Conservation (phyloP, 2,113 vertebrate species). For the Bettongia penicillata region DNA sequence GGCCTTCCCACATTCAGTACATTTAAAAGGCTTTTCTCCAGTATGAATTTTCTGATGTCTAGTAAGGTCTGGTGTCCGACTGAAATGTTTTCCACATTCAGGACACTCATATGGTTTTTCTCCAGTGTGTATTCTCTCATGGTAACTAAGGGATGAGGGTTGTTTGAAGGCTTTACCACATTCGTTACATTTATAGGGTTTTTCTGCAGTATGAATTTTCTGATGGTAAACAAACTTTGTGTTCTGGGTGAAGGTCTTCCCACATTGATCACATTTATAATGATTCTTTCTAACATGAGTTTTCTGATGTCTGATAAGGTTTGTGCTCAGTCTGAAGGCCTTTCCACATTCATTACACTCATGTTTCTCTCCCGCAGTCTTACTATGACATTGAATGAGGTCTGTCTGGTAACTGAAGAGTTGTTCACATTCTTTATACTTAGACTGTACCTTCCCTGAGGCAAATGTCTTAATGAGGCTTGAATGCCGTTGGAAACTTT, state of each 20-base stretch:
- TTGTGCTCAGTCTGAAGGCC: conserved; percentile 78
- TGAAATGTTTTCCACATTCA: conserved; percentile 81
- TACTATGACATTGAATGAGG: conserved; percentile 75
- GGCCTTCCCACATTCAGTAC: conserved; percentile 76
- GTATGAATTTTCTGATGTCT: conserved; percentile 79
- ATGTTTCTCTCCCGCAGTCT: conserved; percentile 76
- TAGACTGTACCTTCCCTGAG: conserved; percentile 76
- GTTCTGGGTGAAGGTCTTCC: conserved; percentile 77
- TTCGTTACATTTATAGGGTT: conserved; percentile 85
- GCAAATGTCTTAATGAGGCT: conserved; percentile 42
- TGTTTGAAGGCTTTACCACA: conserved; percentile 80
- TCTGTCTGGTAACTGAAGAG: conserved; percentile 76
- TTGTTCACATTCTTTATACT: conserved; percentile 74
- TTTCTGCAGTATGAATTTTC: conserved; percentile 88
- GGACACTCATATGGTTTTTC: conserved; percentile 79
- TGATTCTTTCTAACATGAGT: conserved; percentile 80
- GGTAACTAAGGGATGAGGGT: conserved; percentile 65
- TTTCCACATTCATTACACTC: conserved; percentile 79
- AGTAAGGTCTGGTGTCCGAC: conserved; percentile 74
- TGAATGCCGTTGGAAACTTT: background rate
- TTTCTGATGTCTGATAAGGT: conserved; percentile 79
- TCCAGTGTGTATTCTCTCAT: conserved; percentile 71
- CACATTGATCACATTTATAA: conserved; percentile 77
- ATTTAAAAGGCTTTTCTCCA: conserved; percentile 80
- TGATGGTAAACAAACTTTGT: conserved; percentile 81